phyloP scores from a whole-genome alignment of 2,797 vertebrate genomes.

The Enteromius viviparus region DNA sequence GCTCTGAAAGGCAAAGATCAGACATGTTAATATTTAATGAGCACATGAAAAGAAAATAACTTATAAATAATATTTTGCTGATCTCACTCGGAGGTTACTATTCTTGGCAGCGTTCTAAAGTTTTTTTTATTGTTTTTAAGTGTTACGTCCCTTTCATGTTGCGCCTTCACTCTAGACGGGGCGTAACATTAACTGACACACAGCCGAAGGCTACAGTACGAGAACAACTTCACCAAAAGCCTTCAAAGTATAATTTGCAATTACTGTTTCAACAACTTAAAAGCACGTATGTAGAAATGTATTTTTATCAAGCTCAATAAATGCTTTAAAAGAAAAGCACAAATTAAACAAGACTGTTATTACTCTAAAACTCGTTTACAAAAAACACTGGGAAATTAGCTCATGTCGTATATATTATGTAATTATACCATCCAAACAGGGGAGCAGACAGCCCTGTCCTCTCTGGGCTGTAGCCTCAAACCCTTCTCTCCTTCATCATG shows the following conservation, averaged over 20 bases:
- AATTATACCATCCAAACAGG: conserved; percentile 5
- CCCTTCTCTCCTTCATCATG: neutral
- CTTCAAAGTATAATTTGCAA: conserved; percentile 7
- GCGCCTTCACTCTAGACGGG: no score
- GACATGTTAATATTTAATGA: conserved; percentile 38
- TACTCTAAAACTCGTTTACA: neutral
- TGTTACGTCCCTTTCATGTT: no score
- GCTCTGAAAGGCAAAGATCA: conserved; percentile 79
- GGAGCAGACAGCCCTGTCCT: neutral
- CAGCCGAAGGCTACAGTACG: neutral
- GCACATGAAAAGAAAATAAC: conserved; percentile 15
- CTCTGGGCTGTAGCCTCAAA: neutral
- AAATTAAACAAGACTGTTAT: neutral
- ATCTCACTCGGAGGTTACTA: neutral
- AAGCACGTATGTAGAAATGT: neutral
- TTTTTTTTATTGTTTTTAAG: neutral
- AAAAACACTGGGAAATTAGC: neutral
- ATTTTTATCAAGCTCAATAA: neutral
- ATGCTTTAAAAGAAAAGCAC: neutral
- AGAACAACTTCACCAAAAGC: conserved; percentile 3
- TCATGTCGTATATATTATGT: neutral
- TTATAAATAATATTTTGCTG: neutral
- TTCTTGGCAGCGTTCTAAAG: neutral
- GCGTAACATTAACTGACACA: neutral
- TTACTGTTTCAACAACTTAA: neutral